phyloP scores from a whole-genome alignment of 2,113 vertebrate species.

The Sinocyclocheilus anophthalmus region DNA sequence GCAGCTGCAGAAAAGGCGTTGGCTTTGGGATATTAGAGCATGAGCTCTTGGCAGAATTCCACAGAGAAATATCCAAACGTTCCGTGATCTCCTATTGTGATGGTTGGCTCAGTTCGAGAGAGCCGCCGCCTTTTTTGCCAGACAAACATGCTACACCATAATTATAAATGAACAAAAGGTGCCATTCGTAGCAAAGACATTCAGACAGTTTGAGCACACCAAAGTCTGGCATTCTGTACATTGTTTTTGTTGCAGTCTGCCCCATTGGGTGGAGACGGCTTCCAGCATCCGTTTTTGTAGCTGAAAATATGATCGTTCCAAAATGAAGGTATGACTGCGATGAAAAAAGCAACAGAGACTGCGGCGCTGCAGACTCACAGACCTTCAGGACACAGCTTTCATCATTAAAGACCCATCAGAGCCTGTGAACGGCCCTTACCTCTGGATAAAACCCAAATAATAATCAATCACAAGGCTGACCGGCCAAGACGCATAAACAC shows the following conservation, averaged over 20 bases:
- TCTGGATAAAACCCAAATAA: slow-evolving; percentile 60
- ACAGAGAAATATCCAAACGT: slow-evolving; percentile 41
- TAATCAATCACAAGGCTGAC: slow-evolving; percentile 63
- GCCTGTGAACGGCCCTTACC: slow-evolving; percentile 54
- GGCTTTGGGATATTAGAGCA: slow-evolving; percentile 8
- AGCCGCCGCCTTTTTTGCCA: slow-evolving; percentile 49
- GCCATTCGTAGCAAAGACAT: background rate
- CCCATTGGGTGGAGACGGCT: slow-evolving; percentile 5
- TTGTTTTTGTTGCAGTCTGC: slow-evolving; percentile 44
- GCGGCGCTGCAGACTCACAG: slow-evolving; percentile 23
- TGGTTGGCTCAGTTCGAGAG: slow-evolving; percentile 52
- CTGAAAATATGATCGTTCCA: slow-evolving; percentile 20
- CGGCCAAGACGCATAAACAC: slow-evolving; percentile 51
- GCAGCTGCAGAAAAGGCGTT: slow-evolving; percentile 27
- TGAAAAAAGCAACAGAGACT: slow-evolving; percentile 36
- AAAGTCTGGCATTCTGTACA: background rate
- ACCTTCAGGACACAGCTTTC: slow-evolving; percentile 37
- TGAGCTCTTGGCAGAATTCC: slow-evolving; percentile 22
- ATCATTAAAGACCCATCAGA: slow-evolving; percentile 62
- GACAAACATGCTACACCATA: slow-evolving; percentile 43
- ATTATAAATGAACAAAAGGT: slow-evolving; percentile 37
- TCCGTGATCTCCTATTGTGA: slow-evolving; percentile 55
- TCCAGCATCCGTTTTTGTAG: background rate
- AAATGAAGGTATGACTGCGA: slow-evolving; percentile 51
- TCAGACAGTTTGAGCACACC: background rate